Evolutionary conservation across 1,140 invertebrate genomes (phyloP).

Genomic region (Nephotettix cincticeps): DNA sequence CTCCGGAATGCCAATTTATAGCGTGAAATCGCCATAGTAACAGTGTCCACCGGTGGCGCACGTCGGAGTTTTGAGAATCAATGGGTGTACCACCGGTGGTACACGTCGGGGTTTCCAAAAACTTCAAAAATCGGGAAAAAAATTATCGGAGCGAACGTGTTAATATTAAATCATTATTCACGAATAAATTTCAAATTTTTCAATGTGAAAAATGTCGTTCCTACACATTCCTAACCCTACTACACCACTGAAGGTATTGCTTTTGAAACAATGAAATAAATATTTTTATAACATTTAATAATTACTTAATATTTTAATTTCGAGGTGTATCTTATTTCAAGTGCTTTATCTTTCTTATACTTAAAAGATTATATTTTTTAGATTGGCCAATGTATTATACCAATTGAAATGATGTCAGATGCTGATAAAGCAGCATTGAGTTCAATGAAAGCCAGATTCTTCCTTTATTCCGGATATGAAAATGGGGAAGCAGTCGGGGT

Average conservation of each 20-base stretch:
- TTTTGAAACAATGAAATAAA: not conserved
- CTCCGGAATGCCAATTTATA: too few species aligned
- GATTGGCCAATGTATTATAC: slow-evolving; percentile 2
- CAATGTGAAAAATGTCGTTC: not conserved
- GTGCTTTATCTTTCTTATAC: not conserved
- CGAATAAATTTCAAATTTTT: not conserved
- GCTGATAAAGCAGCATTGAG: not conserved
- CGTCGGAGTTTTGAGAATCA: too few species aligned
- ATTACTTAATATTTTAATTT: not conserved
- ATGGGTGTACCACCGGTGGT: too few species aligned
- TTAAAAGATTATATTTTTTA: not conserved
- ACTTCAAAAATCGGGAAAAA: too few species aligned
- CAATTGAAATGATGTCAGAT: not conserved
- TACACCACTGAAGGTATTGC: not conserved
- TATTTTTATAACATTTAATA: not conserved
- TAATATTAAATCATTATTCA: too few species aligned
- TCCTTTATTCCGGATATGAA: not conserved
- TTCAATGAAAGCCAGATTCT: slow-evolving; percentile 7
- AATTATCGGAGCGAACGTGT: too few species aligned
- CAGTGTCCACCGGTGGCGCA: too few species aligned
- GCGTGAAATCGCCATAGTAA: too few species aligned
- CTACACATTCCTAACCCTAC: not conserved
- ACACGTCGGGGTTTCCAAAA: too few species aligned
- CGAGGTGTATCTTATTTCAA: not conserved
- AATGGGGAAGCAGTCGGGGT: not conserved